Conservation (phyloP, 2,113 vertebrate genomes). For the Glaucidium brasilianum region DNA sequence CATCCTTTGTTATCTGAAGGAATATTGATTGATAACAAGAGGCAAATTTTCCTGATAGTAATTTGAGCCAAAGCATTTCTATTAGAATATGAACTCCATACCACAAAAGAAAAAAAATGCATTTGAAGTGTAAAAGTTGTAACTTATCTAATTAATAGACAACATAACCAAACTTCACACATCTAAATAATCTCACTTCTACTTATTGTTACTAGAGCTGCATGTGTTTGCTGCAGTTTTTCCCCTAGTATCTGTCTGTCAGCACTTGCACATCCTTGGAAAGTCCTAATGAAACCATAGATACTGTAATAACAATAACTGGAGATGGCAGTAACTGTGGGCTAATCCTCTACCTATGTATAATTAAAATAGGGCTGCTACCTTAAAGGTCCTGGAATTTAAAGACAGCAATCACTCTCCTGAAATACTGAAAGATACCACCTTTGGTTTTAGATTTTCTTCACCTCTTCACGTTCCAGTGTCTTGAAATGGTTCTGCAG, state of each 20-base stretch:
- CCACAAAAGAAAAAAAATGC: neutral
- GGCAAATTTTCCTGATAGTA: neutral
- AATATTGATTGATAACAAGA: neutral
- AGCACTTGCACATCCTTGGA: neutral
- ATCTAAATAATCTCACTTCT: neutral
- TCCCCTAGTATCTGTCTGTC: neutral
- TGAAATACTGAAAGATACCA: neutral
- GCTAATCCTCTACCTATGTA: neutral
- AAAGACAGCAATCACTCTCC: neutral
- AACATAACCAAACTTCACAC: neutral
- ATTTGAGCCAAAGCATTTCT: neutral
- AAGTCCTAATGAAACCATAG: neutral
- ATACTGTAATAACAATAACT: neutral
- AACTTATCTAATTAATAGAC: neutral
- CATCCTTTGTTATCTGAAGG: neutral
- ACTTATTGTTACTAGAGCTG: neutral
- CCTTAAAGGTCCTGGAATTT: neutral
- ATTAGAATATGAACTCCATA: neutral
- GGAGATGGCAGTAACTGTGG: neutral
- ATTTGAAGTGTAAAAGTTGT: neutral
- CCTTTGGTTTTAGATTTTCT: neutral
- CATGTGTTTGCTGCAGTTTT: neutral
- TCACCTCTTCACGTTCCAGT: neutral
- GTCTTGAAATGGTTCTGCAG: neutral
- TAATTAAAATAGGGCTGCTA: neutral